A percentile compares a stretch with the other conserved stretches of the same genome.
These are phyloP conservation scores for Onychomys leucogaster DNA, from an alignment of 2,797 vertebrate genomes.

Conservation along the genomic window DNA sequence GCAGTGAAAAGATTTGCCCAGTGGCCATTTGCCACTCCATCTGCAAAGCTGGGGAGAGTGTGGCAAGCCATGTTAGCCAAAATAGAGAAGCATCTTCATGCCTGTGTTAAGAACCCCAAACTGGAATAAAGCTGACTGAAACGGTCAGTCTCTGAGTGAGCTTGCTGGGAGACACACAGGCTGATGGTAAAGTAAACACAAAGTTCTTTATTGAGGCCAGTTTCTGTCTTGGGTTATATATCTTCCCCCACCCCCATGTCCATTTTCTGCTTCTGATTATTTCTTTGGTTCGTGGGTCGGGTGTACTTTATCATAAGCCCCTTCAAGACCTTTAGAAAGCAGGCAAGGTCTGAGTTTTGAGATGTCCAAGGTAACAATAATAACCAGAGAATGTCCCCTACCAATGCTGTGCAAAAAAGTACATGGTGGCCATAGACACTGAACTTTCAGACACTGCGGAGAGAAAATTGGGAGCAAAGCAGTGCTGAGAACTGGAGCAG, in stretches of 20 bases:
- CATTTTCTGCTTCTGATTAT: background rate
- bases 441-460: background rate
- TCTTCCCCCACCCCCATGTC: background rate
- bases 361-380: background rate
- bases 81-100: background rate
- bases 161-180: background rate
- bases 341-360: background rate
- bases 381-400: background rate
- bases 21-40: background rate
- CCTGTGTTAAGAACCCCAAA: background rate
- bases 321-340: background rate
- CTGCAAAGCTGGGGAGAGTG: background rate
- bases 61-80: background rate
- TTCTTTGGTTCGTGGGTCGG: background rate
- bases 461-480: background rate
- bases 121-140: background rate
- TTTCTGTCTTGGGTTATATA: background rate
- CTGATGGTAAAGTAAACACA: background rate
- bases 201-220: fast-evolving
- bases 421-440: background rate
- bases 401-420: constrained; percentile 12
- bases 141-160: background rate
- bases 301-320: background rate
- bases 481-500: background rate
- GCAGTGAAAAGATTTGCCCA: background rate